Evolutionary conservation across 2,113 vertebrate species (phyloP), one percentile per base, ranked within the genome.

Genomic region (Salminus brasiliensis): DNA sequence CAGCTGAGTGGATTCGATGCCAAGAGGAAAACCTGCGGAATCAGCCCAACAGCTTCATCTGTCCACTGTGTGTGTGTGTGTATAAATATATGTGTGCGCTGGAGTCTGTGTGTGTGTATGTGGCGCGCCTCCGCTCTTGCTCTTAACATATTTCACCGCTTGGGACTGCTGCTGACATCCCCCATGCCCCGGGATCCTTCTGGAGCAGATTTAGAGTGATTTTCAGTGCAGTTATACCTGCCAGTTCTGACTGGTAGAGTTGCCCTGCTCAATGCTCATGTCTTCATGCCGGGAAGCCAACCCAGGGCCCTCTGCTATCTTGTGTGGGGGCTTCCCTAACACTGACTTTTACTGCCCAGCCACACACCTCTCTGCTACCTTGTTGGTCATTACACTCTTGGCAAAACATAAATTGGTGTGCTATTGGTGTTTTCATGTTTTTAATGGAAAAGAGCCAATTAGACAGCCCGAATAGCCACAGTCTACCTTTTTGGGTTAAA

Each of bases 161-260:
- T 87, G 88, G 88, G 88, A 90, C 85, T 72, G n/a, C 74, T 65
- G 79, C 85, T 91, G 89, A 92, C 89, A 87, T 88, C 86, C 88
- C 84, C 81, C 78, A 75, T 90, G 87, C 89, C 87, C 89, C 72
- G 70, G 70, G 78, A 86, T 91, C 88, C 92, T 92, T 87, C 81
- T 85, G 86, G 89, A 91, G 86, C 89, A 91, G 87, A 91, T 92
- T 93, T 93, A 85, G 81, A 91, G 87, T 91, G 89, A 92, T 93
- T 92, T 92, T 92, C 91, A 90, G 88, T 91, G 91, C 91, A 92
- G 92, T 92, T 92, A 91, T 92, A 88, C 89, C 89, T 93, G 92
- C 89, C 90, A 91, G 82, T 85, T 88, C 87, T 92, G 91, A 93
- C 90, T 87, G 89, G 85, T 88, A 85, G 87, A 89, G 89, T 87